phyloP scores from a whole-genome alignment of 2,797 vertebrate genomes.

The Pogonophryne albipinna region DNA sequence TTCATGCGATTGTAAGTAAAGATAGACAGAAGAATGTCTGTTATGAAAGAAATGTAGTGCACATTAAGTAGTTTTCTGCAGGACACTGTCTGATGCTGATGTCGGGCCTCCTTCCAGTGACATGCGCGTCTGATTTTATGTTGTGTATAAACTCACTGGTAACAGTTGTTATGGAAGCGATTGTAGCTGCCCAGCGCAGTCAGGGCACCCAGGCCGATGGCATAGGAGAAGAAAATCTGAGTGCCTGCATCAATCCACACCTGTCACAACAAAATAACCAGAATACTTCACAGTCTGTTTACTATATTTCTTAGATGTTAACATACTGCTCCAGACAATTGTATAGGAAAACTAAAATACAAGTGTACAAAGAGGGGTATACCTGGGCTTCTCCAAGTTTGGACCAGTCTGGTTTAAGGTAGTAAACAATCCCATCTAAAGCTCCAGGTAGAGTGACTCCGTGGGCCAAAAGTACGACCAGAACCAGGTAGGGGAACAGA shows the following conservation, averaged over 20 bases:
- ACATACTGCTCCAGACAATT: background rate
- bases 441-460: conserved; percentile 88
- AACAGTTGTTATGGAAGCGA: conserved; percentile 91
- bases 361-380: conserved; percentile 13
- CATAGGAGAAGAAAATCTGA: conserved; percentile 91
- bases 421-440: conserved; percentile 87
- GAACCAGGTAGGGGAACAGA: conserved; percentile 88
- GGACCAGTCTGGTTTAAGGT: conserved; percentile 90
- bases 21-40: conserved; percentile 4
- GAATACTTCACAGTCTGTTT: conserved; percentile 18
- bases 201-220: conserved; percentile 88
- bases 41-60: background rate
- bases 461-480: conserved; percentile 87
- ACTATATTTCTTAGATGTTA: background rate
- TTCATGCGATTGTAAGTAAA: background rate
- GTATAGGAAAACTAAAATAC: background rate
- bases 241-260: conserved; percentile 91
- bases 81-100: conserved; percentile 6
- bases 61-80: background rate
- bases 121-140: conserved; percentile 39
- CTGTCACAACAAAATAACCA: conserved; percentile 62
- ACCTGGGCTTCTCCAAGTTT: conserved; percentile 90
- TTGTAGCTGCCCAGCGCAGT: conserved; percentile 90
- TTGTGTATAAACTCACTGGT: conserved; percentile 83
- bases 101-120: conserved; percentile 39